Evolutionary conservation across 2,888 invertebrate genomes (phyloP).

Genomic region (Cataglyphis livida): DNA sequence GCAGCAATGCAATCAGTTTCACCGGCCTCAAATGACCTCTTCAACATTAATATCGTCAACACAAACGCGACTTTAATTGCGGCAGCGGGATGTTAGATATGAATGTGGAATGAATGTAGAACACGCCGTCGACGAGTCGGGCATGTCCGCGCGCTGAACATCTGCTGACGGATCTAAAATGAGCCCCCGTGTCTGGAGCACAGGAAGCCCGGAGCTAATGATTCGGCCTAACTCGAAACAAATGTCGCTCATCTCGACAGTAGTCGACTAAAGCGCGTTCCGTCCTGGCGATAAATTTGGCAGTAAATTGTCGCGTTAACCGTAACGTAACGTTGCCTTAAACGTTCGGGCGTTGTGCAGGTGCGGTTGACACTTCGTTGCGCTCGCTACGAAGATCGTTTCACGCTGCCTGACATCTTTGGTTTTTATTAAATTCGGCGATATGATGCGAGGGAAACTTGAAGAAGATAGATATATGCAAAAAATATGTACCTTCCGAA

Average conservation of each 20-base stretch:
- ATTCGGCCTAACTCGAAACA: slow-evolving; percentile 60
- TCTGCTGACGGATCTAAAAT: slow-evolving; percentile 52
- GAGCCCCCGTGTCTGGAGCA: slow-evolving; percentile 31
- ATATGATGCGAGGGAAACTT: neutral
- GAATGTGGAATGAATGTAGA: slow-evolving; percentile 21
- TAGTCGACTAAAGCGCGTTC: slow-evolving; percentile 1
- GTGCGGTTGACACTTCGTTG: slow-evolving; percentile 34
- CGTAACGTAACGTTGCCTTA: slow-evolving; percentile 32
- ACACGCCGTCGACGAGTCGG: slow-evolving; percentile 14
- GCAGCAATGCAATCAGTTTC: neutral
- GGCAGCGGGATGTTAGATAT: neutral
- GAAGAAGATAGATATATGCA: slow-evolving; percentile 7
- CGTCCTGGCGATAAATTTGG: slow-evolving; percentile 50
- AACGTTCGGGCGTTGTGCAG: slow-evolving; percentile 33
- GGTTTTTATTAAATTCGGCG: slow-evolving; percentile 39
- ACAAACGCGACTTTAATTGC: neutral
- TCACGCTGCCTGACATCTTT: slow-evolving; percentile 5
- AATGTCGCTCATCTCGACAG: slow-evolving; percentile 51
- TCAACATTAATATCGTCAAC: neutral
- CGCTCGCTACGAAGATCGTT: slow-evolving; percentile 17
- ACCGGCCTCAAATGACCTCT: neutral
- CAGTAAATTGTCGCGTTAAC: slow-evolving; percentile 56
- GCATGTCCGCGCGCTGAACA: slow-evolving; percentile 22
- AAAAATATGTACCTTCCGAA: neutral
- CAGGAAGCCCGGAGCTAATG: slow-evolving; percentile 49